Evolutionary conservation across 2,797 vertebrate species (phyloP), one percentile per base, ranked within the genome.

Genomic region (Poeciliopsis gracilis): DNA sequence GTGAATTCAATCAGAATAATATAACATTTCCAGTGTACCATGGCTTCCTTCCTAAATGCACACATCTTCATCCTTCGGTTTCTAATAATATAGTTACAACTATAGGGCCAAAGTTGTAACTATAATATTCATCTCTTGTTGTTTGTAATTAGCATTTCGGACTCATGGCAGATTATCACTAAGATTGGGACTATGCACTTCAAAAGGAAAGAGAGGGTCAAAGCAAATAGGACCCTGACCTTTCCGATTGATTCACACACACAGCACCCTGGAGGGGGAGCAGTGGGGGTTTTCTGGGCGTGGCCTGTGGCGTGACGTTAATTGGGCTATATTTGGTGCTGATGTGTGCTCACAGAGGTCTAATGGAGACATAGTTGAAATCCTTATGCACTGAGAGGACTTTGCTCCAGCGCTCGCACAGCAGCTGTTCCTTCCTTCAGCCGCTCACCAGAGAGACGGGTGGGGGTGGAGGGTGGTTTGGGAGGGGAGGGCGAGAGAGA

Each of bases 361-460:
- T 93, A 88, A 93, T 93, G 93, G 94, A 94, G 94, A 92, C 92
- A 95, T 95, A 93, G 94, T 90, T 95, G 94, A 90, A 94, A 95
- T 95, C 94, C 82, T 92, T 90, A 84, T 81, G 85, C 84, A 82
- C 93, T 92, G 87, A 93, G 88, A 92, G 84, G 85, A 82, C 82
- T 89, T 84, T 76, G 11, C 79, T 81, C 76, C 75, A 15, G 2
- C 79, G 6, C 87, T 87, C 73, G 2, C 79, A 73, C 81, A 89
- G 88, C 95, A 96, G 94, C 95, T 96, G 95, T 95, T 91, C 88
- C 91, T 95, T 95, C 94, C 93, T 95, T 95, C 92, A 94, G 89
- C 86, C 47, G 1, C 76, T 82, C 49, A 25, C 66, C n/a, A 30
- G 38, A 71, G 66, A 41, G 61, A 33, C 36, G n/a, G 16, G 33